Base-by-base conservation (phyloP, 2,888 invertebrate species). In the Mantis religiosa region DNA sequence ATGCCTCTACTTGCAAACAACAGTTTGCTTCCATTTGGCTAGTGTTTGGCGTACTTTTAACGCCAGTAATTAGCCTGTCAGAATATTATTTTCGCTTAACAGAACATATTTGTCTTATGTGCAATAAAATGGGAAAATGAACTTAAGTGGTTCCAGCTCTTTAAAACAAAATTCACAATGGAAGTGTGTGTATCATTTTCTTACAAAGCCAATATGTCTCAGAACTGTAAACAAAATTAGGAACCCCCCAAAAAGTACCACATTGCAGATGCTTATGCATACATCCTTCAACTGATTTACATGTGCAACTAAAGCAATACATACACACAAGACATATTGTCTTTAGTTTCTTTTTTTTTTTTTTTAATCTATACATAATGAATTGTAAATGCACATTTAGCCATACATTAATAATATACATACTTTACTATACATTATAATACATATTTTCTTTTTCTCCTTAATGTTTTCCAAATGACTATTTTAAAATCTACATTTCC, bases 401-500 rank as follows among this genome's bases (percentile, higher is more conserved):
- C 81, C 83, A 83, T 87, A 87, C 54, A 47, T 85, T 54, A 28
- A 71, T 86, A 86, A 71, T 71, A 71, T 87, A 83, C 83, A 87
- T 83, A 34, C 28, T 47, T 81, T 87, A 83, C 88, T 88, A 88
- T 88, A 88, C 88, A 88, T 30, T 88, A 88, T 88, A 82, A 85
- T 88, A 88, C 88, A 88, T 28, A 81, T 28, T 85, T 85, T 88
- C 86, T 86, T 81, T 28, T 28, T 30, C 81, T 82, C 54, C 54
- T 71, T 71, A 71, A 71, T 71, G 54, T 20, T 71, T 71, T 71
- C 54, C 54, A 71, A 71, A 71, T 71, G 54, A 71, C 54, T 71
- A 71, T 71, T 71, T 71, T 71, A 20, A 71, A 71, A 71, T 71
- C 54, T 71, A 71, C 54, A 71, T 20, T 71, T 71, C 25, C 20